Evolutionary conservation across 2,888 invertebrate genomes (phyloP).

Genomic region (Rhopalosiphum nymphaeae): DNA sequence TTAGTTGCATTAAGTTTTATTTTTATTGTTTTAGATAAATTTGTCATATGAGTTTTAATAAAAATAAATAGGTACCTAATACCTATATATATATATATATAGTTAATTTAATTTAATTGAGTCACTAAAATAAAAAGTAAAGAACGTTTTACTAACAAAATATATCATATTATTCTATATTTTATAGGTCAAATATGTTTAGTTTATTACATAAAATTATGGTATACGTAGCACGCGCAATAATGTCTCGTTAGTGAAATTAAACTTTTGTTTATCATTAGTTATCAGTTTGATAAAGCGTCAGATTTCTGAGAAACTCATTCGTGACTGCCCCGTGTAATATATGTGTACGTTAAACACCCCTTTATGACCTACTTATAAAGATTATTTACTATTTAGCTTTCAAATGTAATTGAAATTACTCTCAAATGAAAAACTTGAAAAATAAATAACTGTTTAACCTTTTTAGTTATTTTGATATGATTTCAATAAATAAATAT

Average conservation of each 20-base stretch:
- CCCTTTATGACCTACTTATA: conserved; percentile 21
- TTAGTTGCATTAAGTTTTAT: background rate
- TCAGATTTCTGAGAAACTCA: conserved; percentile 36
- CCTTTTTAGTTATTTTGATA: background rate
- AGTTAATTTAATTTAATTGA: background rate
- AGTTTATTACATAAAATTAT: background rate
- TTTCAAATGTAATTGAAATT: conserved; percentile 18
- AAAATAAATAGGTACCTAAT: background rate
- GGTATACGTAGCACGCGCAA: conserved; percentile 10
- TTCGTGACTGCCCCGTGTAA: conserved; percentile 37
- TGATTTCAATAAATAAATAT: background rate
- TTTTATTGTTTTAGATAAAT: background rate
- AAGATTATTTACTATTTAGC: conserved; percentile 3
- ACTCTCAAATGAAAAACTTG: background rate
- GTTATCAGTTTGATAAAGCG: conserved; percentile 39
- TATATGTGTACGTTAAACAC: conserved; percentile 21
- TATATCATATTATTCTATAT: background rate
- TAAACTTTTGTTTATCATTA: conserved; percentile 39
- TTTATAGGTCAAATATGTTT: conserved; percentile 30
- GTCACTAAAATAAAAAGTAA: background rate
- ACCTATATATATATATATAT: background rate
- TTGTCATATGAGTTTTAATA: background rate
- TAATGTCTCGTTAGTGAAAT: conserved; percentile 52
- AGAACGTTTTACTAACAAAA: conserved; percentile 21
- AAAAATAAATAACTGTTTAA: background rate